Evolutionary conservation across 1,140 invertebrate genomes (phyloP).

Genomic region (Drosophila pallidifrons): DNA sequence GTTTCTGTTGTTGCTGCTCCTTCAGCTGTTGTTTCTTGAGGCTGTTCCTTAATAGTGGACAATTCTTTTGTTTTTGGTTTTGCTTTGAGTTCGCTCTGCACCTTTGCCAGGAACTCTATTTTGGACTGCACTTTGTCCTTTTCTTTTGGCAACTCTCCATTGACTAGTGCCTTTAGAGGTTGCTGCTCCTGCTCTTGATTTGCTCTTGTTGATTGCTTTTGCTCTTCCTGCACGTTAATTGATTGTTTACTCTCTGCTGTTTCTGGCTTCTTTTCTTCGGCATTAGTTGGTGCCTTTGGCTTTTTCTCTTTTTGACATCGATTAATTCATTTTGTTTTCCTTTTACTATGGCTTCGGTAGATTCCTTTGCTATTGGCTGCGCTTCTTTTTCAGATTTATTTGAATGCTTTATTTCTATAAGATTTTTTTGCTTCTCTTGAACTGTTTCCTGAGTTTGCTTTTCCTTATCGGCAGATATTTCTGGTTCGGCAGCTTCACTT

Average conservation of each 20-base stretch:
- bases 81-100: constrained; percentile 66
- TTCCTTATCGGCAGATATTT: not conserved
- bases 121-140: constrained; percentile 53
- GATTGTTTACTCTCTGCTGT: too few species aligned
- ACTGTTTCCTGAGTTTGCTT: not conserved
- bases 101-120: constrained; percentile 70
- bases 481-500: not conserved
- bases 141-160: constrained; percentile 26
- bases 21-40: not conserved
- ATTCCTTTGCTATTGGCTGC: not conserved
- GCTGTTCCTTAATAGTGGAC: not conserved
- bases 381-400: constrained; percentile 48
- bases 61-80: constrained; percentile 32
- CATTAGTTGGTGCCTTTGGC: too few species aligned
- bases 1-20: not conserved
- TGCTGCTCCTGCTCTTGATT: not conserved
- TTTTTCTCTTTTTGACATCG: not conserved
- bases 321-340: not conserved
- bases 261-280: too few species aligned
- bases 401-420: not conserved
- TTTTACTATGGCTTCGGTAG: not conserved
- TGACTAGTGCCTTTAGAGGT: constrained; percentile 4
- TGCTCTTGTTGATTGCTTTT: not conserved
- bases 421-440: not conserved
- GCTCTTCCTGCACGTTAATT: not conserved